Base-by-base conservation (phyloP, 2,888 invertebrate species). In the Hedychridium roseum region DNA sequence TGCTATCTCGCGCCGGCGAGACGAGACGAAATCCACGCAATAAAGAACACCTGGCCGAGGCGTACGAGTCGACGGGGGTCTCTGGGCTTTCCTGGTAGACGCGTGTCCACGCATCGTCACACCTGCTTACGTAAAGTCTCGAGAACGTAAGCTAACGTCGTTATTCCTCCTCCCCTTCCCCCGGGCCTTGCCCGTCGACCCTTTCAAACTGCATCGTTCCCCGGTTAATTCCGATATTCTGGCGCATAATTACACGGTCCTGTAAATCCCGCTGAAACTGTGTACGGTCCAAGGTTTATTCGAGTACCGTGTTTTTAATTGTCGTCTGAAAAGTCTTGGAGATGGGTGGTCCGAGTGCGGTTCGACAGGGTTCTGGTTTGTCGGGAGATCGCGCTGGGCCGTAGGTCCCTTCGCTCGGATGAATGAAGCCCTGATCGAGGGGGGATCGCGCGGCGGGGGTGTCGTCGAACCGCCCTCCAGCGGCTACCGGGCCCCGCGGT, bases 41-140 rank as follows among this genome's bases (percentile, higher is more conserved):
- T 73, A 71, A 74, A 71, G 66, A 70, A 70, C 74, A 74, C 72
- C 73, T 69, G 69, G 71, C 46, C 61, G 54, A 51, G 57, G 47
- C 43, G 47, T 62, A 55, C 65, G 64, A 62, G 60, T 53, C 60
- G 62, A 51, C 48, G 60, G 60, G 64, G 55, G 54, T 63, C 43
- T 7, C 47, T 5, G 9, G 50, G 32, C 50, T 70, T 76, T 74
- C 75, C 71, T 66, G 73, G 74, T 71, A 73, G 70, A 76, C 70
- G 75, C 78, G 77, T 78, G 78, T 78, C 73, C 71, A 54, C 66
- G 78, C 78, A 78, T 78, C 77, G 77, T 78, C 78, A 77, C 78
- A 77, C 78, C 73, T 78, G 76, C 77, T 78, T 78, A 76, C 66
- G 70, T 54, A 65, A 72, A 73, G 66, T 67, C 61, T 50, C 48